These are phyloP conservation scores for Nerophis lumbriciformis DNA, from an alignment of 2,113 vertebrate genomes.

Conservation along the genomic window DNA sequence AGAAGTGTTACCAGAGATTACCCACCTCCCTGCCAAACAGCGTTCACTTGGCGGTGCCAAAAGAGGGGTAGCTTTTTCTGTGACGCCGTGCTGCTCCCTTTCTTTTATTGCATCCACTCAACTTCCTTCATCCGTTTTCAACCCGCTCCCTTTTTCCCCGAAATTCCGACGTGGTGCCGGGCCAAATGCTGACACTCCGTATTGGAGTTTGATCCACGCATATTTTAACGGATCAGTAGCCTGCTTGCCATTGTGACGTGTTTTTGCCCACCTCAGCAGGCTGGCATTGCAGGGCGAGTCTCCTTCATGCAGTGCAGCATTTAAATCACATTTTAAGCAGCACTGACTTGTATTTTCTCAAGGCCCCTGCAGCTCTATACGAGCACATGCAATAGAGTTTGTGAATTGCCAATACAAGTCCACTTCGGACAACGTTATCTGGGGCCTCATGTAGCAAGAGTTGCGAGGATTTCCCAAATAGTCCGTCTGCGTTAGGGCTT, in stretches of 20 bases:
- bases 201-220: not conserved
- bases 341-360: too few relatives aligned
- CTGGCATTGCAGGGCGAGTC: not conserved
- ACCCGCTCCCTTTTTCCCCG: not conserved
- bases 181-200: not conserved
- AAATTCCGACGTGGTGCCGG: slow-evolving; percentile 22
- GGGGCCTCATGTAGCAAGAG: too few relatives aligned
- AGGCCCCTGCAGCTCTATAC: too few relatives aligned
- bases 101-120: not conserved
- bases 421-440: too few relatives aligned
- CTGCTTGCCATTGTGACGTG: not conserved
- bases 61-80: slow-evolving; percentile 48
- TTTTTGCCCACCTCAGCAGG: not conserved
- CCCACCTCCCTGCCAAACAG: slow-evolving; percentile 57
- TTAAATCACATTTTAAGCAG: not conserved
- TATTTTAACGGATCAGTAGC: not conserved
- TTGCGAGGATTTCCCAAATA: too few relatives aligned
- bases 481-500: too few relatives aligned
- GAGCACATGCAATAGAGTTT: too few relatives aligned
- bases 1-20: slow-evolving; percentile 32
- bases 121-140: slow-evolving; percentile 1
- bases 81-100: slow-evolving; percentile 53
- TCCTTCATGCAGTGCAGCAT: not conserved
- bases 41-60: slow-evolving; percentile 53
- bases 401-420: too few relatives aligned